Evolutionary conservation across 2,113 vertebrate genomes (phyloP), one percentile per base, ranked within the genome.

Genomic region (Erinaceus europaeus): DNA sequence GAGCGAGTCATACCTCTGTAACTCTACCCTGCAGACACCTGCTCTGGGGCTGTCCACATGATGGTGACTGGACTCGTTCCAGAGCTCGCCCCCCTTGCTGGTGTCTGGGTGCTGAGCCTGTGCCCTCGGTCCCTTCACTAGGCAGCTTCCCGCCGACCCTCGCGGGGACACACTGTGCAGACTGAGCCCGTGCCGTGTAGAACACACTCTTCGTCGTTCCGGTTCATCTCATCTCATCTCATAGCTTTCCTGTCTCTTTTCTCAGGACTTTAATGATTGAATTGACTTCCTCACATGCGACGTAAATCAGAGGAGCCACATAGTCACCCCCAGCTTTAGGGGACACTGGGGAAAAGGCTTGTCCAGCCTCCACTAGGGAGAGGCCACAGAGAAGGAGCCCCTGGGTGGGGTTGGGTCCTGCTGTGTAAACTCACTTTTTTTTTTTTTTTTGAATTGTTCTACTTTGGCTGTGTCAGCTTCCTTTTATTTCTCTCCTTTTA

Each of bases 401-500:
- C 53, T 55, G 71, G 27, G 53, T 76, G 38, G 81, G 38, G 42
- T 4, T 67, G 1, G 64, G 11, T 64, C 27, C 78, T n/a, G 46
- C 38, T 71, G 25, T 10, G 3, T 82, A 84, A 32, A 64, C 53
- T 1, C 9, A 71, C 75, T 89, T 86, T 36, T 94, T 62, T n/a
- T n/a, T n/a, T n/a, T n/a, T n/a, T n/a, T n/a, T n/a, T n/a, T n/a
- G n/a, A n/a, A 68, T 44, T 65, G 21, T 8, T 42, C 21, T 75
- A 44, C 20, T 57, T 72, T 82, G 52, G 52, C 77, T 88, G 40
- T 82, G 78, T 82, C 65, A 72, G 21, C 4, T 32, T 25, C 21
- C 21, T 62, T 87, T 81, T 15, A 27, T 77, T 89, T 80, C 14
- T 57, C 42, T 86, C 83, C 78, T 14, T 64, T 50, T 18, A 84